Conservation (phyloP, 2,888 invertebrate genomes). For the Augochlorella aurata region DNA sequence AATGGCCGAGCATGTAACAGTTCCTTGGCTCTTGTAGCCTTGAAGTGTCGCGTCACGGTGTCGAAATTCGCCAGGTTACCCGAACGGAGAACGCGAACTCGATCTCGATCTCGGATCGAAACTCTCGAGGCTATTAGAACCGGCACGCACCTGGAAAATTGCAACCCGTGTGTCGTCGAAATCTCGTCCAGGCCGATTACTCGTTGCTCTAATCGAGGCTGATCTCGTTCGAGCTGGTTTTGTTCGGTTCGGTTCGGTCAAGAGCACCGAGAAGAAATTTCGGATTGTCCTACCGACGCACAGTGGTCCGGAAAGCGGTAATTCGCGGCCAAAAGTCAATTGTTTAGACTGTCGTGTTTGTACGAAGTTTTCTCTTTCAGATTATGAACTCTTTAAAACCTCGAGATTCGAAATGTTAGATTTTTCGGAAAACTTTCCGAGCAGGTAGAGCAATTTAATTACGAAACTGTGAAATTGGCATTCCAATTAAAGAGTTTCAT, state of each 20-base stretch:
- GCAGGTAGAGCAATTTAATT: no score
- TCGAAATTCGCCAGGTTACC: slow-evolving; percentile 36
- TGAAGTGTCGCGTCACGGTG: slow-evolving; percentile 39
- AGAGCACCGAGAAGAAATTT: background rate
- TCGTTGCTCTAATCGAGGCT: background rate
- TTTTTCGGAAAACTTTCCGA: no score
- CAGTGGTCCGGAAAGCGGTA: no score
- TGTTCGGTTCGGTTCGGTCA: background rate
- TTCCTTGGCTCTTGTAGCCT: slow-evolving; percentile 38
- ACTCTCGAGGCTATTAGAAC: background rate
- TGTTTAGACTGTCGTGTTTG: no score
- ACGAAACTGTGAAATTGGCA: no score
- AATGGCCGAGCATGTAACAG: slow-evolving; percentile 27
- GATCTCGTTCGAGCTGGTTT: background rate
- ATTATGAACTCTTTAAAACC: no score
- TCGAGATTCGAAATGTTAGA: no score
- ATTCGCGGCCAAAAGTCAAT: no score
- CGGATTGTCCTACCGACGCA: background rate
- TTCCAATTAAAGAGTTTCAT: no score
- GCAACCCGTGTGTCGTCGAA: background rate
- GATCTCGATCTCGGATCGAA: background rate
- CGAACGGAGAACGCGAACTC: slow-evolving; percentile 27
- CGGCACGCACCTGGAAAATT: background rate
- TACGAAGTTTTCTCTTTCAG: no score
- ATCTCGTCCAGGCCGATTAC: background rate